A percentile compares a stretch with the other conserved stretches of the same genome.
phyloP scores from a whole-genome alignment of 2,797 vertebrate genomes.

The Lagodon rhomboides region DNA sequence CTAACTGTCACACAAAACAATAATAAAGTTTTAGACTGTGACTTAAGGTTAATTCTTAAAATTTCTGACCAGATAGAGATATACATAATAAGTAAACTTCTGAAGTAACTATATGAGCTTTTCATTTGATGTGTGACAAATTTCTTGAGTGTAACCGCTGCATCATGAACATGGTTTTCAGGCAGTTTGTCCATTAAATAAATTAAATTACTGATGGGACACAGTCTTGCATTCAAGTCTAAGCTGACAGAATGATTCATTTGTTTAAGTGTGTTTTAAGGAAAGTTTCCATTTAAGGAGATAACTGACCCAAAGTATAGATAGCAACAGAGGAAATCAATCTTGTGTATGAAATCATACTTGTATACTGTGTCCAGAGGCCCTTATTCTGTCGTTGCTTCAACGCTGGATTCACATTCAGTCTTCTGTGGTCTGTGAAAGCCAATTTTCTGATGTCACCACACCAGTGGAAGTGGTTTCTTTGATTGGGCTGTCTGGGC shows the following conservation, averaged over 20 bases:
- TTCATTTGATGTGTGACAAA: slow-evolving; percentile 48
- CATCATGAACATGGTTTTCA: slow-evolving; percentile 45
- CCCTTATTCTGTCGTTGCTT: slow-evolving; percentile 34
- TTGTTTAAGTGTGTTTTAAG: slow-evolving; percentile 43
- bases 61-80: not conserved
- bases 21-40: not conserved
- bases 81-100: slow-evolving; percentile 6
- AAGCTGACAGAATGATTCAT: slow-evolving; percentile 61
- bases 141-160: slow-evolving; percentile 46
- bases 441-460: slow-evolving; percentile 74
- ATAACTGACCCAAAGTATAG: slow-evolving; percentile 45
- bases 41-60: slow-evolving; percentile 10
- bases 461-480: slow-evolving; percentile 65
- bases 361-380: slow-evolving; percentile 41
- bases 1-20: slow-evolving; percentile 21
- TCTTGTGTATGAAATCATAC: slow-evolving; percentile 55
- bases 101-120: slow-evolving; percentile 29
- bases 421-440: slow-evolving; percentile 62
- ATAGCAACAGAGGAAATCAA: slow-evolving; percentile 17
- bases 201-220: slow-evolving; percentile 57
- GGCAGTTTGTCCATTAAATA: slow-evolving; percentile 57
- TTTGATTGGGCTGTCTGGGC: slow-evolving; percentile 78
- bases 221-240: slow-evolving; percentile 45
- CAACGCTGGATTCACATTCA: slow-evolving; percentile 54
- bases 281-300: slow-evolving; percentile 55